Percentiles rank a stretch among this genome's conserved stretches.
phyloP scores from a whole-genome alignment of 2,797 vertebrate species.

The Spatula clypeata region DNA sequence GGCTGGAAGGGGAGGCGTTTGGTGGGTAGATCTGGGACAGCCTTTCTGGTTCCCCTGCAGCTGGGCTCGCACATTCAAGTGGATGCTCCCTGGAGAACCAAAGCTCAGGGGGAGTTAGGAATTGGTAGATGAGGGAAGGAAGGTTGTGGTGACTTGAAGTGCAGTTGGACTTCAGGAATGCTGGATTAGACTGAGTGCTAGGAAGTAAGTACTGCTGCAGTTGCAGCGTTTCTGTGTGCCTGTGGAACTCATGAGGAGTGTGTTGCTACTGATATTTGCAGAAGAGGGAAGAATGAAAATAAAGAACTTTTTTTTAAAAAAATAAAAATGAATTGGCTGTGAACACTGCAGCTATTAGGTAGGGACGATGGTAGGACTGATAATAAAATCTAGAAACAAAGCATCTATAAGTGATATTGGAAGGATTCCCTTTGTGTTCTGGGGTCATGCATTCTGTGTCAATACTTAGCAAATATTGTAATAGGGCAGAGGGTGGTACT shows the following conservation, averaged over 20 bases:
- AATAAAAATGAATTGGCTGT: not conserved
- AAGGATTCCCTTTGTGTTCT: constrained; percentile 3
- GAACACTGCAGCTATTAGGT: not conserved
- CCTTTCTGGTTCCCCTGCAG: not conserved
- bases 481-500: not conserved
- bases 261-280: not conserved
- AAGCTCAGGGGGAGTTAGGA: not conserved
- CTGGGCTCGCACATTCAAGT: not conserved
- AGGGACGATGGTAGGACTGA: not conserved
- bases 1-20: not conserved
- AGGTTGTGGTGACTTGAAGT: not conserved
- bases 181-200: not conserved
- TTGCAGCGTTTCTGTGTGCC: not conserved
- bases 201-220: not conserved
- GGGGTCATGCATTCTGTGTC: not conserved
- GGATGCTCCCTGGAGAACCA: not conserved
- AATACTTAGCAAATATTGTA: not conserved
- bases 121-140: not conserved
- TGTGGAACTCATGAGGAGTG: not conserved
- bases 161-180: not conserved
- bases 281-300: not conserved
- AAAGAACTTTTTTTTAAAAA: not conserved
- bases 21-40: not conserved
- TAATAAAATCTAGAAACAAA: not conserved
- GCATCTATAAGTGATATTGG: not conserved